These are phyloP conservation scores for Cavia porcellus DNA, from an alignment of 2,113 vertebrate species.

Conservation along the genomic window DNA sequence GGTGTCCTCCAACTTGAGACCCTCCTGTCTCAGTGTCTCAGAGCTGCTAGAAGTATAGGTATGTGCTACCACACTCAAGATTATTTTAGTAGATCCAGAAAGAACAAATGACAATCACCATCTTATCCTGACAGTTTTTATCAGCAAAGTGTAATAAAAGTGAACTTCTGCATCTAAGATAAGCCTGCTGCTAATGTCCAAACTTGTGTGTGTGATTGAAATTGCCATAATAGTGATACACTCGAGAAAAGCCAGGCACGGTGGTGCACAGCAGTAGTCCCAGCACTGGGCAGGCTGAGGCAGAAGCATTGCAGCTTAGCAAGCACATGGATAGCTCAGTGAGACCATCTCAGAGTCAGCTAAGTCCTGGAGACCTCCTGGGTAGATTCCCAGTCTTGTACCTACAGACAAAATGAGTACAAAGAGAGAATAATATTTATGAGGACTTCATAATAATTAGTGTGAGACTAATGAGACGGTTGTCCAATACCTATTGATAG, in stretches of 20 bases:
- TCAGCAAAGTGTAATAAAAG: conserved; percentile 25
- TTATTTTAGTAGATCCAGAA: no score
- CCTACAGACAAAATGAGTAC: background rate
- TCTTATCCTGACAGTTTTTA: conserved; percentile 29
- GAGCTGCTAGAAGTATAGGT: no score
- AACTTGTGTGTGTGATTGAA: conserved; percentile 13
- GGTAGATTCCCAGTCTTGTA: background rate
- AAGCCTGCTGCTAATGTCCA: background rate
- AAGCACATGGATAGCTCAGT: background rate
- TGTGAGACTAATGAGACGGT: background rate
- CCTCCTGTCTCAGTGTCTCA: no score
- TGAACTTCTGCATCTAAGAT: conserved; percentile 41
- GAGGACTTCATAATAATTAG: background rate
- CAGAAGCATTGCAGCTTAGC: background rate
- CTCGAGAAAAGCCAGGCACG: background rate
- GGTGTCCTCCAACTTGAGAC: no score
- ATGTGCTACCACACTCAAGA: no score
- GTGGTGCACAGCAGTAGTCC: background rate
- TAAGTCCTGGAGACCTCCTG: background rate
- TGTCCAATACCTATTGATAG: background rate
- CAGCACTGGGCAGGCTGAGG: background rate
- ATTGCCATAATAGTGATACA: background rate
- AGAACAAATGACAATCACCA: background rate
- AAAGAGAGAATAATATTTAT: background rate
- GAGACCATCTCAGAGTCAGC: background rate